Evolutionary conservation across 2,113 vertebrate genomes (phyloP).

Genomic region (Dasyornis broadbenti): DNA sequence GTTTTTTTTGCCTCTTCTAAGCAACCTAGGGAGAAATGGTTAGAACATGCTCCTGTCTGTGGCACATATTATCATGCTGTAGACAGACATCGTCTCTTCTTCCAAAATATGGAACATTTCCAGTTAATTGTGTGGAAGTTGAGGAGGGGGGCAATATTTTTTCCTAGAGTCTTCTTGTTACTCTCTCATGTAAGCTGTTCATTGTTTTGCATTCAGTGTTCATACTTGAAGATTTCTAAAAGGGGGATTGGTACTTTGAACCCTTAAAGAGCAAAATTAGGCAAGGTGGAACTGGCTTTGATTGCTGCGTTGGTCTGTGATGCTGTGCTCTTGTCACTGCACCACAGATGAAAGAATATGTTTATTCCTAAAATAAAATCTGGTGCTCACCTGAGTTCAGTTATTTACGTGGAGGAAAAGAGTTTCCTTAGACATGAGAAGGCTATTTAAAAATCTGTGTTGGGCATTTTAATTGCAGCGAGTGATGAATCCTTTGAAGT

Average conservation of each 20-base stretch:
- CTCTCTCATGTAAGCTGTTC: not conserved
- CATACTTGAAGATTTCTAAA: not conserved
- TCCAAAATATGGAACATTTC: not conserved
- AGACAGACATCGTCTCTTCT: not conserved
- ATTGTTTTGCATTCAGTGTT: not conserved
- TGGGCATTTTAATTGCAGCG: conserved; percentile 37
- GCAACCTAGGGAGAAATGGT: not conserved
- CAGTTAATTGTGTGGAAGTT: not conserved
- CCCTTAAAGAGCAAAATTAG: not conserved
- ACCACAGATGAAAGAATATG: not conserved
- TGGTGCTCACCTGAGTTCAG: not conserved
- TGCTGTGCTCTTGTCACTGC: not conserved
- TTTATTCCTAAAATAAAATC: not conserved
- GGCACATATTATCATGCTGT: not conserved
- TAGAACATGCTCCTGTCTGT: not conserved
- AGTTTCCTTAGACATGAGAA: conserved; percentile 8
- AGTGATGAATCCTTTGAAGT: conserved; percentile 54
- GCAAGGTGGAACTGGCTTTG: not conserved
- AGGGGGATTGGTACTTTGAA: not conserved
- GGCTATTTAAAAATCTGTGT: conserved; percentile 11
- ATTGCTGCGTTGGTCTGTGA: not conserved
- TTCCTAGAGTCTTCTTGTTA: not conserved
- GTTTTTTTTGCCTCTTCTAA: not conserved
- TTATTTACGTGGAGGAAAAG: not conserved
- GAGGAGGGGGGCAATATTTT: not conserved